These are phyloP conservation scores for Temnopleurus reevesii DNA, from an alignment of 53 echinoderm and acorn worm species.

Conservation along the genomic window DNA sequence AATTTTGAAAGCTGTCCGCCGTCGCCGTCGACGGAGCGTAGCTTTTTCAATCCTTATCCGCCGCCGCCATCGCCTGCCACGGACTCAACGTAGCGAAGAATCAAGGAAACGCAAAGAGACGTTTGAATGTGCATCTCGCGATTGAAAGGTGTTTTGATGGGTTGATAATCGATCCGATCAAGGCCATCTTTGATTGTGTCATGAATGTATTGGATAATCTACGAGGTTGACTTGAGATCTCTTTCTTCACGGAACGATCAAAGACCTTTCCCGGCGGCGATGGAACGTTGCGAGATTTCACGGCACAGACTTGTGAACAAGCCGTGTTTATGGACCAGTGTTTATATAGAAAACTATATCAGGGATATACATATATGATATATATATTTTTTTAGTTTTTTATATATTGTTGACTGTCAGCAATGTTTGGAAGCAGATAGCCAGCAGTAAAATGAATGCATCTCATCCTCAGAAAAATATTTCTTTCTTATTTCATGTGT, in stretches of 20 bases:
- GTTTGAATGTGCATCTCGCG: background rate
- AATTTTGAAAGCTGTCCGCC: slow-evolving; percentile 97
- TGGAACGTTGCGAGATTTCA: slow-evolving; percentile 12
- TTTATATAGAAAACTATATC: slow-evolving; percentile 53
- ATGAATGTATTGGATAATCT: slow-evolving; percentile 1
- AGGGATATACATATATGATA: slow-evolving; percentile 60
- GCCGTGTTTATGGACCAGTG: slow-evolving; percentile 15
- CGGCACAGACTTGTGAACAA: background rate
- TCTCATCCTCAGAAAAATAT: background rate
- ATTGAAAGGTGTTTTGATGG: background rate
- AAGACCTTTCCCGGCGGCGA: background rate
- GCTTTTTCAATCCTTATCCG: slow-evolving; percentile 94
- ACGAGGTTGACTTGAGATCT: background rate
- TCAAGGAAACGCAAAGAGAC: background rate
- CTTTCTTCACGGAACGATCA: background rate
- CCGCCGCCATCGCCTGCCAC: slow-evolving; percentile 97
- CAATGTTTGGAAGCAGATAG: background rate
- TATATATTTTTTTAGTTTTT: slow-evolving; percentile 55
- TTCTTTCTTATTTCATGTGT: slow-evolving; percentile 8
- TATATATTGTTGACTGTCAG: slow-evolving; percentile 3
- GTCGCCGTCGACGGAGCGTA: slow-evolving; percentile 95
- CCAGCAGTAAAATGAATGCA: background rate
- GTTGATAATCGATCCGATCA: background rate
- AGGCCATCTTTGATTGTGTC: background rate
- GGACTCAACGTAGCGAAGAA: slow-evolving; percentile 78